Percentiles rank a stretch among this genome's conserved stretches.
Conservation (phyloP, 2,797 vertebrate species). For the Benthosema pterotum region DNA sequence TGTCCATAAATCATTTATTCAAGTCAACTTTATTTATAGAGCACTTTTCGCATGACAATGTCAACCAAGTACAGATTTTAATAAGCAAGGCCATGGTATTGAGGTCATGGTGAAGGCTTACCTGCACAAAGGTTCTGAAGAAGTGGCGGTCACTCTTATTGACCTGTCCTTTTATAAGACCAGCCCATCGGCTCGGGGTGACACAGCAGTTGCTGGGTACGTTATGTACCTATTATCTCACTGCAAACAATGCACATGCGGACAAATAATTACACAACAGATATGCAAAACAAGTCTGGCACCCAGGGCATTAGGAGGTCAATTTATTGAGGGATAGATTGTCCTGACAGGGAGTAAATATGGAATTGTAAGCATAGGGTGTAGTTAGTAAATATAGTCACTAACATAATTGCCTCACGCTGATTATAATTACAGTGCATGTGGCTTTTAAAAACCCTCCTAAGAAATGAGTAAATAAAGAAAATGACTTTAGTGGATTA, state of each 20-base stretch:
- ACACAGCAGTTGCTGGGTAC: background rate
- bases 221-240: background rate
- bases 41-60: no score
- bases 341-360: constrained; percentile 50
- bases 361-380: constrained; percentile 29
- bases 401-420: no score
- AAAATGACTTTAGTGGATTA: constrained; percentile 23
- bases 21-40: no score
- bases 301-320: background rate
- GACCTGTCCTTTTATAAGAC: constrained; percentile 49
- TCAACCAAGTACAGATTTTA: no score
- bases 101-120: constrained; percentile 17
- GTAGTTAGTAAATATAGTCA: constrained; percentile 33
- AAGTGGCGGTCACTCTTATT: constrained; percentile 27
- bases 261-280: constrained; percentile 5
- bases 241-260: constrained; percentile 15
- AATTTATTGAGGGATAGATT: constrained; percentile 9
- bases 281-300: constrained; percentile 33
- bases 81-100: no score
- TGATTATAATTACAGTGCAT: no score
- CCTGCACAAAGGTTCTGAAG: constrained; percentile 37
- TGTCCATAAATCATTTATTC: background rate
- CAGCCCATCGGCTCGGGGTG: background rate
- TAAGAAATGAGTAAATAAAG: constrained; percentile 47
- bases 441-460: constrained; percentile 21